Base-by-base conservation (phyloP, 2,113 vertebrate species). In the Xyrauchen texanus region DNA sequence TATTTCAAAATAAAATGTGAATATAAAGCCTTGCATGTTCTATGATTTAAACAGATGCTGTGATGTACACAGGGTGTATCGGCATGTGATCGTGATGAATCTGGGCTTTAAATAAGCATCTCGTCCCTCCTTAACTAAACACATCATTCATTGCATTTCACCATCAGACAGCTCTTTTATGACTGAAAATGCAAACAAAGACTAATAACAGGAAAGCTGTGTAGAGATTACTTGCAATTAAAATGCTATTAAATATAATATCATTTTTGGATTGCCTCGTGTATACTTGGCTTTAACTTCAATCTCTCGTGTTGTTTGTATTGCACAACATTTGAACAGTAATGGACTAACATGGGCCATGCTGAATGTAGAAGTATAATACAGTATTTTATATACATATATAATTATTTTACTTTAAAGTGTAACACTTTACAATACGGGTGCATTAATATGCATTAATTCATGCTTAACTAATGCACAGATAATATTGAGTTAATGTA, bases 161-260 rank as follows among this genome's bases (percentile, higher is more conserved):
- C n/a, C 55, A 58, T n/a, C 55, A 58, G 13, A 58, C 7, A 3
- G 6, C 55, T 15, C 13, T 58, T 34, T 58, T 7, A 58, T 6
- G 3, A 58, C 13, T 15, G 13, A 58, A 15, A 13, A 68, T 57
- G 47, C 10, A 81, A 76, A 52, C 16, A 61, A 10, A 61, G n/a
- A 44, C 2, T 57, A 9, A 51, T 64, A 11, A 70, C 63, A 76
- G 12, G 9, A 57, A 81, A 10, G 57, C 34, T 55, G 53, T 16
- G 34, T 71, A 49, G 5, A 45, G 15, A 53, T 81, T 65, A 71
- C 44, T 52, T 12, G 9, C 13, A 81, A 58, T 77, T 58, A 58
- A 65, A 64, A 51, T 45, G 16, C 42, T 16, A 49, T 64, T 68
- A 4, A 21, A 58, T 58, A 7, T 15, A 58, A 58, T 58, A 0